Percentiles rank a stretch among this genome's conserved stretches.
Evolutionary conservation across 2,888 invertebrate species (phyloP).

Genomic region (Tholera decimalis): DNA sequence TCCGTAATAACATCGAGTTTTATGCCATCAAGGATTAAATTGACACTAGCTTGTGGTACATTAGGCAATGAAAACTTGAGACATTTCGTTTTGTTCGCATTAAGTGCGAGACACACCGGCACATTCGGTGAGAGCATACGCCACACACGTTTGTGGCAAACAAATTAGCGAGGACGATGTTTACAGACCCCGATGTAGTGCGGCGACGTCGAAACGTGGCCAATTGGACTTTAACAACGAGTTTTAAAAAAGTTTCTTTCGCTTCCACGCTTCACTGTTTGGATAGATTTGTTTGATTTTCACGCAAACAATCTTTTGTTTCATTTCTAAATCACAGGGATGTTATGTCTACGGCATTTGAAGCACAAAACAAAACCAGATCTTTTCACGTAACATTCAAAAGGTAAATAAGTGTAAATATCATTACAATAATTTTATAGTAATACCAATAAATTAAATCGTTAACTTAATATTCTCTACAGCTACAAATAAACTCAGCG

Average conservation of each 20-base stretch:
- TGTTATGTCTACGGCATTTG: background rate
- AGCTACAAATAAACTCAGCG: constrained; percentile 8
- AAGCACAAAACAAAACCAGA: background rate
- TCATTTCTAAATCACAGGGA: background rate
- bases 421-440: constrained; percentile 1
- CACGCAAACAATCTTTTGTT: background rate
- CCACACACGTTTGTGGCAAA: constrained; percentile 66
- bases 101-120: no score
- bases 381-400: background rate
- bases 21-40: no score
- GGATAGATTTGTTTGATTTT: constrained; percentile 5
- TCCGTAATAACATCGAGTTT: no score
- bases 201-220: constrained; percentile 31
- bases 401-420: background rate
- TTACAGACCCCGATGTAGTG: constrained; percentile 53
- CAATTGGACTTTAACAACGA: constrained; percentile 44
- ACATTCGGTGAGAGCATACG: constrained; percentile 55
- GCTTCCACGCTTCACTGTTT: constrained; percentile 28
- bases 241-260: constrained; percentile 34
- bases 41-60: no score
- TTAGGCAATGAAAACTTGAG: no score
- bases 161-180: constrained; percentile 68
- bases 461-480: constrained; percentile 22
- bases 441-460: constrained; percentile 12
- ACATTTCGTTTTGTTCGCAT: no score